Conservation (phyloP, 2,888 invertebrate genomes). For the Andrena fulva region DNA sequence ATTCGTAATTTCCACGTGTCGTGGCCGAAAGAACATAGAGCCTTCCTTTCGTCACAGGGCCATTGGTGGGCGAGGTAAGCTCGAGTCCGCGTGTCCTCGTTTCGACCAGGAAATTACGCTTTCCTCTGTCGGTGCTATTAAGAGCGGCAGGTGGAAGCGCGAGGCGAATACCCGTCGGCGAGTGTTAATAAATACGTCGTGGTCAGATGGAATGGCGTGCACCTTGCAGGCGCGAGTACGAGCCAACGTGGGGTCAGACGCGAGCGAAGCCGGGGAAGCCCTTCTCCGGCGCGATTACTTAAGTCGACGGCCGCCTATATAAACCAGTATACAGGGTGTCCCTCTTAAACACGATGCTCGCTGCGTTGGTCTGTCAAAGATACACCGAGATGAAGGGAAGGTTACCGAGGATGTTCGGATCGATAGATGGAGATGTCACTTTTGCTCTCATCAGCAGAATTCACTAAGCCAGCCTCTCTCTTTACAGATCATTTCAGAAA, state of each 20-base stretch:
- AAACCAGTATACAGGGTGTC: slow-evolving; percentile 65
- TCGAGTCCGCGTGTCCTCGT: background rate
- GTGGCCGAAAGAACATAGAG: background rate
- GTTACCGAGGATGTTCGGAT: background rate
- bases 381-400: background rate
- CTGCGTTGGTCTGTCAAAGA: background rate
- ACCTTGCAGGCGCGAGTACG: slow-evolving; percentile 53
- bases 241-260: slow-evolving; percentile 77
- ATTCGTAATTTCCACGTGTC: slow-evolving; percentile 23
- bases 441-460: too few relatives aligned
- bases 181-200: slow-evolving; percentile 68
- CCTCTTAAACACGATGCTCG: background rate
- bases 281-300: slow-evolving; percentile 79
- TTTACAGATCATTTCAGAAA: too few relatives aligned
- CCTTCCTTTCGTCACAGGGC: background rate
- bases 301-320: slow-evolving; percentile 83
- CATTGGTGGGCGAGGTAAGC: background rate
- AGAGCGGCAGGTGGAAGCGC: background rate
- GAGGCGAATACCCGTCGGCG: slow-evolving; percentile 25
- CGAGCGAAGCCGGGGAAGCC: slow-evolving; percentile 83
- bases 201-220: slow-evolving; percentile 68
- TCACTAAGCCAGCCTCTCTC: too few relatives aligned
- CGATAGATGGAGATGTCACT: too few relatives aligned
- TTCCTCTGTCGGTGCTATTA: background rate
- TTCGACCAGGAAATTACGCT: slow-evolving; percentile 28